Conservation (phyloP, 2,797 vertebrate species). For the Aeoliscus strigatus region DNA sequence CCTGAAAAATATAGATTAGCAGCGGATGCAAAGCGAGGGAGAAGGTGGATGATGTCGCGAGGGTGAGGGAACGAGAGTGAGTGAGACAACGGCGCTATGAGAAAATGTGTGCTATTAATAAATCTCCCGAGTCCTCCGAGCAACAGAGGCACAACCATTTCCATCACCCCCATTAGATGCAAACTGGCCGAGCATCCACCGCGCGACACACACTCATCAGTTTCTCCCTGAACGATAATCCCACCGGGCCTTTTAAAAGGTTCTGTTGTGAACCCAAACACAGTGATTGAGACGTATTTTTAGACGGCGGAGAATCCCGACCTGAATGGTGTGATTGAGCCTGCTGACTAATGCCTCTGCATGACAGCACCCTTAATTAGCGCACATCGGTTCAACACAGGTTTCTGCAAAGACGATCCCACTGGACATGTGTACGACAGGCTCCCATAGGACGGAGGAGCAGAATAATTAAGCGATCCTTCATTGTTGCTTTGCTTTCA, state of each 20-base stretch:
- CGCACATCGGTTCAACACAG: conserved; percentile 26
- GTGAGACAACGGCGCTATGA: conserved; percentile 10
- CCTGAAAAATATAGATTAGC: too few species aligned
- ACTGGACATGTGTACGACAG: conserved; percentile 27
- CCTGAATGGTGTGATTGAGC: conserved; percentile 9
- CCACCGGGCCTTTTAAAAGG: conserved; percentile 26
- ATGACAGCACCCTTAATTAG: conserved; percentile 52
- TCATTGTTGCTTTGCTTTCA: conserved; percentile 18
- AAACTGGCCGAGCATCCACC: conserved; percentile 32
- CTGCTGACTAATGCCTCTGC: conserved; percentile 25
- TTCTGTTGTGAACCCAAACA: conserved; percentile 15
- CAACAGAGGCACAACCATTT: conserved; percentile 32
- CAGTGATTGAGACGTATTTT: too few species aligned
- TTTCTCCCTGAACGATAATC: conserved; percentile 53
- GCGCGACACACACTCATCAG: conserved; percentile 44
- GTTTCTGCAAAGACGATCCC: conserved; percentile 32
- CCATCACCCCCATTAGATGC: conserved; percentile 53
- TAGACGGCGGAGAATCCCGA: conserved; percentile 18
- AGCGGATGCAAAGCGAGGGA: too few species aligned
- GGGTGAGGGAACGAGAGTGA: conserved; percentile 16
- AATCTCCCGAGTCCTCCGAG: conserved; percentile 27
- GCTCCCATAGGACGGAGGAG: conserved; percentile 26
- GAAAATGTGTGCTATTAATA: conserved; percentile 45
- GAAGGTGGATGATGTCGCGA: too few species aligned
- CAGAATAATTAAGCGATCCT: conserved; percentile 48